phyloP scores from a whole-genome alignment of 2,888 invertebrate genomes.

The Drosophila neutralis region DNA sequence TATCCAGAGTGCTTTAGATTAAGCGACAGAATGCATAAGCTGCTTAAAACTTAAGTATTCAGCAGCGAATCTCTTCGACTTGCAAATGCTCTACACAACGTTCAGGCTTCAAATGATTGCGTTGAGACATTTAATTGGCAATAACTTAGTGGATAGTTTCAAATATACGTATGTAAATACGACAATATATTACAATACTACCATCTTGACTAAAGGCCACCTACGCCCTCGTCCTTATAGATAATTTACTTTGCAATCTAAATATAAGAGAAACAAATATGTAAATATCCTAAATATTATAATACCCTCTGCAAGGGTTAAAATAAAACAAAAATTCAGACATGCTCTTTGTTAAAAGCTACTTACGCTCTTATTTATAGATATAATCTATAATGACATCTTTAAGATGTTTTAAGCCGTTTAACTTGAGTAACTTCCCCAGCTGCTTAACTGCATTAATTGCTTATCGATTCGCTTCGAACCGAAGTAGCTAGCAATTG shows the following conservation, averaged over 20 bases:
- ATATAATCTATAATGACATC: not conserved
- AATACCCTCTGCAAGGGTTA: no score
- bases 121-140: not conserved
- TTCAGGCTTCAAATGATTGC: not conserved
- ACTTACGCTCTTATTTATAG: not conserved
- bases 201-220: not conserved
- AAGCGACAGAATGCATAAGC: not conserved
- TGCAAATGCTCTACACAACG: not conserved
- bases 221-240: not conserved
- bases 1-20: not conserved
- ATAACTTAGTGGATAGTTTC: no score
- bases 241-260: not conserved
- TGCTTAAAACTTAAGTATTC: not conserved
- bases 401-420: not conserved
- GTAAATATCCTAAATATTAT: not conserved
- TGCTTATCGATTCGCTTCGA: not conserved
- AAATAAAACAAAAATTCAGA: no score
- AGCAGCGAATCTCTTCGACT: not conserved
- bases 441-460: not conserved
- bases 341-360: no score
- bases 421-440: not conserved
- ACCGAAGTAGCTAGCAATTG: not conserved
- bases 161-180: no score
- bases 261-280: not conserved
- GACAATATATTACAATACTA: no score